phyloP scores from a whole-genome alignment of 1,140 invertebrate species.

The Hypsibius dujardini region DNA sequence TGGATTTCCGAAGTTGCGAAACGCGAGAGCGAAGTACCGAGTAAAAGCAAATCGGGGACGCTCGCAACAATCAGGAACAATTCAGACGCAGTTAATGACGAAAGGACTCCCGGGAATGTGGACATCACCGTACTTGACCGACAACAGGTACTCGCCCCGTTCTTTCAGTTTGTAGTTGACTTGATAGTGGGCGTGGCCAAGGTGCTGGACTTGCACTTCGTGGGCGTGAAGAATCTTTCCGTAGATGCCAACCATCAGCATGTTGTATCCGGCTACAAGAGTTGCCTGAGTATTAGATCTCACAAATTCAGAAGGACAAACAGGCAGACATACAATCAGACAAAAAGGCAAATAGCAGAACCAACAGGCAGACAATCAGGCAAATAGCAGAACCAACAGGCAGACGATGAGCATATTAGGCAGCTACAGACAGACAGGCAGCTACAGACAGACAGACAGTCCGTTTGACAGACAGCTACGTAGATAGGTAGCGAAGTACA shows the following conservation, averaged over 20 bases:
- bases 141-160: slow-evolving; percentile 75
- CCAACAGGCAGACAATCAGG: too few species aligned
- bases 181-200: slow-evolving; percentile 39
- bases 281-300: too few species aligned
- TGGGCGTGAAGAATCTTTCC: slow-evolving; percentile 89
- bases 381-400: too few species aligned
- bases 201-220: slow-evolving; percentile 80
- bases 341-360: background rate
- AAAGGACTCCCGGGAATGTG: slow-evolving; percentile 92
- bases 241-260: slow-evolving; percentile 79
- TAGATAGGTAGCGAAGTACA: too few species aligned
- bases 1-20: too few species aligned
- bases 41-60: background rate
- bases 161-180: slow-evolving; percentile 51
- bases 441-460: too few species aligned
- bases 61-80: background rate
- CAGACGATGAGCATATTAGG: too few species aligned
- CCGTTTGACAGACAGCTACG: too few species aligned
- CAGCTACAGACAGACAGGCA: too few species aligned
- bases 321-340: slow-evolving; percentile 26
- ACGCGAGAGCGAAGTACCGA: too few species aligned
- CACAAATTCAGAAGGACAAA: too few species aligned
- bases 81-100: background rate
- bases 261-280: slow-evolving; percentile 59
- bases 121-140: slow-evolving; percentile 91